A percentile compares a stretch with the other conserved stretches of the same genome.
Evolutionary conservation across 2,113 vertebrate species (phyloP).

Genomic region (Pelvicachromis taeniatus): DNA sequence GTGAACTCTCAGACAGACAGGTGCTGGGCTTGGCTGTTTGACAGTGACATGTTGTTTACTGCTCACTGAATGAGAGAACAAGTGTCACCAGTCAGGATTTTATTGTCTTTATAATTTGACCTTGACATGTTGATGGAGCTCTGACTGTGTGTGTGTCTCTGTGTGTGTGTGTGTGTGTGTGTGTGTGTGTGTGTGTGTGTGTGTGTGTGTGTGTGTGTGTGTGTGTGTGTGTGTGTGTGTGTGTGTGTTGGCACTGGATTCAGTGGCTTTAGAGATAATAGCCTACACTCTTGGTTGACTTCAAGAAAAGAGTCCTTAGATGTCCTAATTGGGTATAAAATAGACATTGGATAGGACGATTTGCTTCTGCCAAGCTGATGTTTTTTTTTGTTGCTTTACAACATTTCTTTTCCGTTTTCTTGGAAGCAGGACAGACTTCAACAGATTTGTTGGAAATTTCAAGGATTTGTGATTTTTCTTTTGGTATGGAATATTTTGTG

Average conservation of each 20-base stretch:
- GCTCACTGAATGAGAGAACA: background rate
- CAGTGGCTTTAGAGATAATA: background rate
- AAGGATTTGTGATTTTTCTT: background rate
- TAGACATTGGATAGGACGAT: background rate
- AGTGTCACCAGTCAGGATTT: background rate
- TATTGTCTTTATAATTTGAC: background rate
- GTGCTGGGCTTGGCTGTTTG: conserved; percentile 20
- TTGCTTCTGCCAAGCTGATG: background rate
- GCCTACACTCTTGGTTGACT: background rate
- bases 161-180: background rate
- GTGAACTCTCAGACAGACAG: background rate
- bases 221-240: background rate
- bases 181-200: no score
- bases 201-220: no score
- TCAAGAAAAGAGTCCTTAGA: background rate
- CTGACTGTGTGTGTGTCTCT: background rate
- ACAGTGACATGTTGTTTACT: conserved; percentile 14
- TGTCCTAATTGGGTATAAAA: background rate
- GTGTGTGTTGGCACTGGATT: background rate
- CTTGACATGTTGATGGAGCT: background rate
- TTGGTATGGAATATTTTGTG: background rate
- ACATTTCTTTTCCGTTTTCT: background rate
- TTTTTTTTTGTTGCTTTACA: background rate
- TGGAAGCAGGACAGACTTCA: background rate
- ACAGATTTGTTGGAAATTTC: background rate